Percentiles rank a stretch among this genome's conserved stretches.
Conservation (phyloP, 1,140 invertebrate species). For the Psix sp. region DNA sequence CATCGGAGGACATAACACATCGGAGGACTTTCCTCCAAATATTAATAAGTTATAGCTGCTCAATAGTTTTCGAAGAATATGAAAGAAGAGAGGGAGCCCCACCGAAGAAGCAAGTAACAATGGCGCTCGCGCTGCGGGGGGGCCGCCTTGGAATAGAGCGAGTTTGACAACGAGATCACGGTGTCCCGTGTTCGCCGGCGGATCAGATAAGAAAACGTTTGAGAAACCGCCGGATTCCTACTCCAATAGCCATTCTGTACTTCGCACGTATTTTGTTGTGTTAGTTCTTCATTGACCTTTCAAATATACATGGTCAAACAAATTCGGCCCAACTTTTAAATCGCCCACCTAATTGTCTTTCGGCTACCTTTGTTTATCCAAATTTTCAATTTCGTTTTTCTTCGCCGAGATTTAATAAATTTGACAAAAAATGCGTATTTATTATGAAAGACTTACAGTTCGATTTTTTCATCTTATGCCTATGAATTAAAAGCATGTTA, state of each 20-base stretch:
- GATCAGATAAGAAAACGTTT: slow-evolving; percentile 74
- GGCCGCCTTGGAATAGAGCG: slow-evolving; percentile 69
- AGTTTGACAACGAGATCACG: slow-evolving; percentile 75
- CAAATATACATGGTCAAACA: slow-evolving; percentile 43
- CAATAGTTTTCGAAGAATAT: slow-evolving; percentile 72
- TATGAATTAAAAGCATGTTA: too few relatives aligned
- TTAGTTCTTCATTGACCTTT: slow-evolving; percentile 54
- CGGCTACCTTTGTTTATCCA: neutral
- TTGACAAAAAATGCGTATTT: neutral
- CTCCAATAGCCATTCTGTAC: slow-evolving; percentile 57
- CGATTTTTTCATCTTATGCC: too few relatives aligned
- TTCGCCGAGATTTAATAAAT: neutral
- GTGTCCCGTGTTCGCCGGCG: slow-evolving; percentile 61
- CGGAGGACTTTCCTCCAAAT: slow-evolving; percentile 65
- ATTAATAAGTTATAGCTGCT: slow-evolving; percentile 76
- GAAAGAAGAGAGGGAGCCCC: slow-evolving; percentile 57
- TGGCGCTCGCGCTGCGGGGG: slow-evolving; percentile 71
- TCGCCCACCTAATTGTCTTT: slow-evolving; percentile 15
- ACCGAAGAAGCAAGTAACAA: slow-evolving; percentile 65
- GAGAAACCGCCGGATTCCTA: slow-evolving; percentile 69
- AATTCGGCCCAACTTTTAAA: slow-evolving; percentile 30
- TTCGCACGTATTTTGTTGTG: slow-evolving; percentile 69
- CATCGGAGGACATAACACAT: slow-evolving; percentile 45
- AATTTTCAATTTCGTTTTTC: neutral
- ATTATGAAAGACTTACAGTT: too few relatives aligned